phyloP scores from a whole-genome alignment of 64 coral and sea anemone genomes.

The Actinia tenebrosa region DNA sequence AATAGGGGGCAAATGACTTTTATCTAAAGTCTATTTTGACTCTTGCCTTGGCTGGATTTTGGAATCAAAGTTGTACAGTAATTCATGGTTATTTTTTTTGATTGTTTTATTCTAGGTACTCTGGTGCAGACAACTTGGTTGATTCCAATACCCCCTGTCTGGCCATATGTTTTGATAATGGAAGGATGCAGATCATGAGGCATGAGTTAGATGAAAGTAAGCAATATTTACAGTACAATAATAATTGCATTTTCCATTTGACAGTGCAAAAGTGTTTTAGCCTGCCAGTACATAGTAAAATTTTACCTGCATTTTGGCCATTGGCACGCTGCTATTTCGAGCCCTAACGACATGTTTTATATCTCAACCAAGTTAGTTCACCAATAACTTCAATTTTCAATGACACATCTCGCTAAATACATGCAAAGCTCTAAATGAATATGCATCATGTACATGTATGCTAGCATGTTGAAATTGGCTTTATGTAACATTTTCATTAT shows the following conservation, averaged over 20 bases:
- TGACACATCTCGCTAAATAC: too few relatives aligned
- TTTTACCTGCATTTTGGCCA: background rate
- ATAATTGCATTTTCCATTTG: too few relatives aligned
- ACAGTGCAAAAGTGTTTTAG: background rate
- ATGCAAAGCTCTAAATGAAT: too few relatives aligned
- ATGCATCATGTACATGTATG: too few relatives aligned
- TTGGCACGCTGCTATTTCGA: too few relatives aligned
- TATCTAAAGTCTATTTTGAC: background rate
- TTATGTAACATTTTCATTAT: background rate
- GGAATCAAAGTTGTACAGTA: background rate
- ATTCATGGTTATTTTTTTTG: background rate
- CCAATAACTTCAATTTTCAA: too few relatives aligned
- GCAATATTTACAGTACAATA: background rate
- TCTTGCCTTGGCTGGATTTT: background rate
- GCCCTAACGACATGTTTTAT: too few relatives aligned
- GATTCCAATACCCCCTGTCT: slow-evolving; percentile 82
- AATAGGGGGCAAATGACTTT: too few relatives aligned
- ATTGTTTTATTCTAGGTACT: slow-evolving; percentile 58
- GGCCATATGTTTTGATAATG: slow-evolving; percentile 92
- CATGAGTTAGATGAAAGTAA: slow-evolving; percentile 99
- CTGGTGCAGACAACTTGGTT: slow-evolving; percentile 72
- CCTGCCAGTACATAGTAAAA: background rate
- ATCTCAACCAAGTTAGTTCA: too few relatives aligned
- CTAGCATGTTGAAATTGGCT: too few relatives aligned
- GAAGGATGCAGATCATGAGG: slow-evolving; percentile 96